Evolutionary conservation across 2,797 vertebrate species (phyloP).

Genomic region (Amazonetta brasiliensis): DNA sequence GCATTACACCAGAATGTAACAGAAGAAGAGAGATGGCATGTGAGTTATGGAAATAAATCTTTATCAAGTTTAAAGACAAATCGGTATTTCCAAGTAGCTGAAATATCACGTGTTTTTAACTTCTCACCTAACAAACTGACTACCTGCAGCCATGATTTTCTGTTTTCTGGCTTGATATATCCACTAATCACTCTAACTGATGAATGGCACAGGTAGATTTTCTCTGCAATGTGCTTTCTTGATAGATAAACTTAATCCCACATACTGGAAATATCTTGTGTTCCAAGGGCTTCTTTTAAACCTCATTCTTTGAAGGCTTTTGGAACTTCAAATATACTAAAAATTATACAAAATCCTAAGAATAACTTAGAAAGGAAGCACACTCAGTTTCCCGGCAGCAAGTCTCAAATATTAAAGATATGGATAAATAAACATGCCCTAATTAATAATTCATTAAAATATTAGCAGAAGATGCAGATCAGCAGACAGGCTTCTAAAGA

Average conservation of each 20-base stretch:
- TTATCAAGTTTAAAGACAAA: background rate
- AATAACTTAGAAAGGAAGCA: background rate
- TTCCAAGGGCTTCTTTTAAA: background rate
- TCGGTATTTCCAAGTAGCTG: background rate
- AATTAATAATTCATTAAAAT: slow-evolving; percentile 12
- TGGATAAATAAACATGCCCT: background rate
- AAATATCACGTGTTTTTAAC: background rate
- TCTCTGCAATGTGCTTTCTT: background rate
- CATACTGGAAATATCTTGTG: background rate
- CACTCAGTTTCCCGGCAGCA: background rate
- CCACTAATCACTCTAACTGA: background rate
- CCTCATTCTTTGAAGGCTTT: background rate
- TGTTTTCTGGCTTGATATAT: background rate
- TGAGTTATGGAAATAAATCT: background rate
- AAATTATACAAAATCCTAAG: background rate
- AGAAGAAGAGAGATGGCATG: background rate
- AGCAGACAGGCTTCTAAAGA: background rate
- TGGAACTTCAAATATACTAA: background rate
- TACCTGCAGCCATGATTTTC: background rate
- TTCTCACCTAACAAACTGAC: background rate
- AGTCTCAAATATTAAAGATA: background rate
- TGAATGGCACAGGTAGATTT: slow-evolving; percentile 2
- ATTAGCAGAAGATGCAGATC: background rate
- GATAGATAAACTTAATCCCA: background rate
- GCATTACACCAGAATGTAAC: background rate